Base-by-base conservation (phyloP, 2,113 vertebrate species). In the Anser cygnoides region DNA sequence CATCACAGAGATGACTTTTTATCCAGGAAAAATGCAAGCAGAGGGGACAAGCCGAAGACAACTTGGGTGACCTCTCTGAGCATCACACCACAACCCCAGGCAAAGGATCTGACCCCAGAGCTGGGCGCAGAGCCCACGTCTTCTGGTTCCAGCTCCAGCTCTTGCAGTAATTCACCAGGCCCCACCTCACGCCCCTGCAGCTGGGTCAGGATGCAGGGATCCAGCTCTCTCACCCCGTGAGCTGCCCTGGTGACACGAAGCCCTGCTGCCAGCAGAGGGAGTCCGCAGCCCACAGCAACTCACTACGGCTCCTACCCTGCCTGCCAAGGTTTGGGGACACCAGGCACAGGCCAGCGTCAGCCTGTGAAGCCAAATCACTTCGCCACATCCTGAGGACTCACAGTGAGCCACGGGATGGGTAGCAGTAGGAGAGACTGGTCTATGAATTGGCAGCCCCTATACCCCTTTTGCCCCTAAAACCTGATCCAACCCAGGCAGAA, bases 261-360 rank as follows among this genome's bases (percentile, higher is more conserved):
- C 29, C 16, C 1, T 0, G 21, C 2, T 44, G 71, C 75, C 90
- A 49, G 82, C 81, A 92, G 90, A 83, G 61, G 81, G 93, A 68
- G 76, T 0, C 18, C 2, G 10, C 25, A 84, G 61, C 39, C 72
- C 90, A 31, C 29, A 5, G 80, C 87, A 66, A 49, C 87, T 68
- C 62, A 52, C 46, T 20, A 3, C 59, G 0, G 2, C 22, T 49
- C 73, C 50, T 2, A 9, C 15, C 28, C 81, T 7, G 26, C 35
- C 54, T 26, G 50, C 22, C 21, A 1, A 0, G 12, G 28, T 50
- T 12, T 35, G 39, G 33, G 23, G 61, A 46, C 3, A 17, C 16
- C 73, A 66, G 55, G 52, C 61, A 37, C 7, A 3, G 65, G 50
- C 44, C 79, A 44, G 44, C 6, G 13, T 4, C 39, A 31, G 43